Evolutionary conservation across 2,113 vertebrate genomes (phyloP), one percentile per base, ranked within the genome.

Genomic region (Nannobrachium achirus): DNA sequence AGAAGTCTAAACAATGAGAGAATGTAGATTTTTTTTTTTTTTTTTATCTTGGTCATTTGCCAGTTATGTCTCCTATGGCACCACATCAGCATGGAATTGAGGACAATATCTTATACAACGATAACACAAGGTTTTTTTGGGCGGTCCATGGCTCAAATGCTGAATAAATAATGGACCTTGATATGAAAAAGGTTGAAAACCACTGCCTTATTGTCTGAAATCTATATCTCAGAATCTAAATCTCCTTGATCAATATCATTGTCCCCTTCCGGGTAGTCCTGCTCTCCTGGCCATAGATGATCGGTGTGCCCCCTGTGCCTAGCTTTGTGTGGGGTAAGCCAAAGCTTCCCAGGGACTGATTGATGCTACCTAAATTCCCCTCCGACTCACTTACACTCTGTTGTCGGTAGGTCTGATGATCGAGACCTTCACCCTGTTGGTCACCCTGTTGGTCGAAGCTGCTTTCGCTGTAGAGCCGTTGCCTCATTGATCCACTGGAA

Each of bases 211-310:
- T n/a, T n/a, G n/a, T n/a, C n/a, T n/a, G n/a, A n/a, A n/a, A n/a
- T n/a, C n/a, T n/a, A n/a, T n/a, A n/a, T n/a, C n/a, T n/a, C n/a
- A n/a, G n/a, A n/a, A 72, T 84, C 88, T 93, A 99, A 78, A 96
- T 95, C 56, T 98, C 93, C 90, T 96, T 96, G 81, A 95, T 69
- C 62, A 96, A 94, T 81, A 96, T 95, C 62, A 93, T 94, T 0
- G 96, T 95, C 65, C 92, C 94, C 2, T 91, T 89, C 84, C 93
- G 91, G 58, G 84, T 69, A 8, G 52, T 67, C 49, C 90, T 92
- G 74, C 86, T 93, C 72, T 92, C 92, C 82, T 90, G 93, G 62
- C 92, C 91, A 73, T 91, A 90, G 69, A 79, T 74, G 0, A 88
- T 86, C 0, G 91, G 82, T 20, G 91, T 91, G 55, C 90, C 92